Conservation (phyloP, 1,140 invertebrate genomes). For the Cepaea nemoralis region DNA sequence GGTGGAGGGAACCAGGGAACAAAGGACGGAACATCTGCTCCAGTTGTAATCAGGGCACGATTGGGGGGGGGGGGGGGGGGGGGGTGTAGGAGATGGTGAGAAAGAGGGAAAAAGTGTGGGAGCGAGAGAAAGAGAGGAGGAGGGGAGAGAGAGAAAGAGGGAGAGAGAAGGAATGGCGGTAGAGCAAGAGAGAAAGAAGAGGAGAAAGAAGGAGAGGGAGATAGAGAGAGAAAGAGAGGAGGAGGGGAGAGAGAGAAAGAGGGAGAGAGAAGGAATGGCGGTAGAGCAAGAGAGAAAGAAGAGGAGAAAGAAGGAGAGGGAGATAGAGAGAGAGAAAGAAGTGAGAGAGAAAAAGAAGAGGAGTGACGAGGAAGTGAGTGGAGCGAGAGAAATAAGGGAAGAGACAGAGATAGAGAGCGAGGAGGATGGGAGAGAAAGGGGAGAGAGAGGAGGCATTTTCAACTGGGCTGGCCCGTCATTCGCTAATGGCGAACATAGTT, state of each 20-base stretch:
- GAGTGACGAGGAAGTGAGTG: neutral
- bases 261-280: neutral
- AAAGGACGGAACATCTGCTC: neutral
- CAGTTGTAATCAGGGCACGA: neutral
- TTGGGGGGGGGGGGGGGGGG: no score
- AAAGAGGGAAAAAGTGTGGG: neutral
- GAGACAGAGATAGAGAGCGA: constrained; percentile 5
- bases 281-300: neutral
- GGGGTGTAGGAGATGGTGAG: no score
- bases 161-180: neutral
- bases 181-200: neutral
- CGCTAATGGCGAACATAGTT: no score
- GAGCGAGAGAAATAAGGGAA: constrained; percentile 3
- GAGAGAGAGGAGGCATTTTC: no score
- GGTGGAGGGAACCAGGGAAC: neutral
- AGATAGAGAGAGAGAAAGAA: constrained; percentile 8
- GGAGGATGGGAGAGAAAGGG: no score
- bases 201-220: constrained; percentile 5
- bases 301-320: neutral
- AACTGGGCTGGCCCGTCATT: no score
- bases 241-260: neutral
- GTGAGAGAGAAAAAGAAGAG: constrained; percentile 11
- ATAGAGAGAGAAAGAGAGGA: no score
- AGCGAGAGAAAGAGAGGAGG: neutral
- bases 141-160: constrained; percentile 3